Conservation (phyloP, 2,888 invertebrate genomes). For the Orthosia cruda region DNA sequence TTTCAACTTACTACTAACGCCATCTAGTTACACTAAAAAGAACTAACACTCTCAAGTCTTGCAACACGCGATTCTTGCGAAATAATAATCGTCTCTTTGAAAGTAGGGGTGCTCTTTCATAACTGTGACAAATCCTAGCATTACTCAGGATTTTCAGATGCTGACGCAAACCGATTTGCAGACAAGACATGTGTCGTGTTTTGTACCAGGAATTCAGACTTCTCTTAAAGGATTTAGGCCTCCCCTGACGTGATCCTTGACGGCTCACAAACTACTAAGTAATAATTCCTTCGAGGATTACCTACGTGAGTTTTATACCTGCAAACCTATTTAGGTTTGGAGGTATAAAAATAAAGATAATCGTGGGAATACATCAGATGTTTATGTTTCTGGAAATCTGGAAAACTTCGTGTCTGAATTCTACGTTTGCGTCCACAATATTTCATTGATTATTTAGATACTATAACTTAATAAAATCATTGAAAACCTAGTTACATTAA, state of each 20-base stretch:
- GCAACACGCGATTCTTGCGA: slow-evolving; percentile 13
- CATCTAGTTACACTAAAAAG: slow-evolving; percentile 44
- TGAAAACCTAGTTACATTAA: too few species aligned
- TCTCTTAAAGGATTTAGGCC: slow-evolving; percentile 44
- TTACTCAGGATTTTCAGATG: slow-evolving; percentile 67
- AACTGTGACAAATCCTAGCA: slow-evolving; percentile 65
- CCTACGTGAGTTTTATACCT: slow-evolving; percentile 18
- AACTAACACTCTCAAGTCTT: slow-evolving; percentile 2
- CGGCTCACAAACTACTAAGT: slow-evolving; percentile 41
- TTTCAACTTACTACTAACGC: slow-evolving; percentile 24
- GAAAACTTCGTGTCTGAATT: not conserved
- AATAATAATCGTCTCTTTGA: slow-evolving; percentile 34
- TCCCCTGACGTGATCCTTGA: slow-evolving; percentile 29
- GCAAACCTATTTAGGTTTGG: not conserved
- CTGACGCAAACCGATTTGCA: slow-evolving; percentile 58
- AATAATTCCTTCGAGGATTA: slow-evolving; percentile 28
- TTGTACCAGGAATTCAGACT: slow-evolving; percentile 38
- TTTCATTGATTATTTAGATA: not conserved
- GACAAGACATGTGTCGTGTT: slow-evolving; percentile 46
- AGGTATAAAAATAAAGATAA: not conserved
- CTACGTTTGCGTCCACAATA: not conserved
- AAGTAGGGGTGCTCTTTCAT: slow-evolving; percentile 50
- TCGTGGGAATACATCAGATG: not conserved
- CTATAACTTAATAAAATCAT: too few species aligned
- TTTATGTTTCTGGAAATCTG: not conserved